These are phyloP conservation scores for Tetramorium parvispinum DNA, from an alignment of 1,140 invertebrate species.

Conservation along the genomic window DNA sequence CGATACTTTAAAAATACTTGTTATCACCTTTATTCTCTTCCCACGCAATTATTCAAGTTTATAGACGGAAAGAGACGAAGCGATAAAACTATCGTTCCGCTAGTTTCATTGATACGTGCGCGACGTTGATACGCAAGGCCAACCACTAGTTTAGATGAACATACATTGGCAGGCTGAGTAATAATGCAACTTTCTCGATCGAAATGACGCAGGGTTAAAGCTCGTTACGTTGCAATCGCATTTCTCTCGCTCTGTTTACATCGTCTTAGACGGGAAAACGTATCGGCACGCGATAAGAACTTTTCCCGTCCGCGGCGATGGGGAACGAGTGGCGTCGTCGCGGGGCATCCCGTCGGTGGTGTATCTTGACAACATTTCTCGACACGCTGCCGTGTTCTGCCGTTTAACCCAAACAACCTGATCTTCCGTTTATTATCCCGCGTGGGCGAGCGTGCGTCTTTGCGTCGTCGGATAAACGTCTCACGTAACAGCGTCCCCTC, in stretches of 20 bases:
- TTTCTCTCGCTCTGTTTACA: slow-evolving; percentile 30
- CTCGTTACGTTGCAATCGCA: slow-evolving; percentile 20
- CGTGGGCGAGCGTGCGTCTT: slow-evolving; percentile 11
- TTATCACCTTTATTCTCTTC: neutral
- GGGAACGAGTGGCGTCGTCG: slow-evolving; percentile 22
- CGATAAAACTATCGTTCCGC: neutral
- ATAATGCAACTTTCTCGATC: slow-evolving; percentile 3
- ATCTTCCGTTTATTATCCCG: slow-evolving; percentile 37
- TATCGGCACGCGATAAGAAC: slow-evolving; percentile 54
- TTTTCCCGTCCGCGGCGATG: slow-evolving; percentile 10
- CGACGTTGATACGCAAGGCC: neutral
- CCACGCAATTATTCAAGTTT: neutral
- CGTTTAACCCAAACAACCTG: slow-evolving; percentile 36
- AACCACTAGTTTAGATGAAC: neutral
- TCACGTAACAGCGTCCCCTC: neutral
- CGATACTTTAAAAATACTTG: neutral
- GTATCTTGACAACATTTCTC: slow-evolving; percentile 52
- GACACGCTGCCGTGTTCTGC: slow-evolving; percentile 22
- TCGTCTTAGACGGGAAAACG: slow-evolving; percentile 38
- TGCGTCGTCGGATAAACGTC: neutral
- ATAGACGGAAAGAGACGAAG: neutral
- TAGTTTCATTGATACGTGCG: neutral
- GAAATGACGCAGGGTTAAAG: neutral
- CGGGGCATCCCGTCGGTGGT: neutral
- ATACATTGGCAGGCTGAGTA: neutral